Evolutionary conservation across 2,113 vertebrate species (phyloP), one percentile per base, ranked within the genome.

Genomic region (Melospiza melodia): DNA sequence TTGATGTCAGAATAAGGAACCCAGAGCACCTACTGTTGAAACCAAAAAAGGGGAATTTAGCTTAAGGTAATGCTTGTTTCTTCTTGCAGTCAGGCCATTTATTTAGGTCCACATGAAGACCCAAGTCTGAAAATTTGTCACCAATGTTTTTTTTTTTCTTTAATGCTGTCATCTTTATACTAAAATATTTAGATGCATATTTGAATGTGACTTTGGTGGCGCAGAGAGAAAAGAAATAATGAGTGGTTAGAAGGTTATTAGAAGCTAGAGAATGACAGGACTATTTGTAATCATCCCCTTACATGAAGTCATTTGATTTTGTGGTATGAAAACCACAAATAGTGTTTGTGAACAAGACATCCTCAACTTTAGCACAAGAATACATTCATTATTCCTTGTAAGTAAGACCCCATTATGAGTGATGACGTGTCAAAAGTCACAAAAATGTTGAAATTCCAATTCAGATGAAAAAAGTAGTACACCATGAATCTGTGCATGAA

Each of bases 351-450:
- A 98, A 94, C 48, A 96, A 95, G 71, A 90, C 41, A 91, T 80
- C 63, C 67, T 82, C 87, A 86, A 93, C 88, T 88, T 96, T 83
- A 88, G 43, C 78, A 92, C 67, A 63, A 90, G 79, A 66, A 87
- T 82, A 72, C 72, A 67, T 86, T 87, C 77, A 52, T 93, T 95
- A 86, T 72, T 95, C 48, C 68, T 74, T 72, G 61, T 51, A 96
- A 95, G 76, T 79, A 97, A 95, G 73, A 85, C 58, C 66, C 65
- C 71, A 85, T 94, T 92, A 86, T 95, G 94, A 98, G 89, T 96
- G 96, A 98, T 97, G 97, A 95, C 76, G 66, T 98, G 95, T 97
- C 97, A 97, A 97, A 97, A 97, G 96, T 98, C 89, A 96, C 83
- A 94, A 95, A 97, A 96, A 87, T 77, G 87, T 93, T 97, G 97